Conservation (phyloP, 2,113 vertebrate genomes). For the Heloderma charlesbogerti region DNA sequence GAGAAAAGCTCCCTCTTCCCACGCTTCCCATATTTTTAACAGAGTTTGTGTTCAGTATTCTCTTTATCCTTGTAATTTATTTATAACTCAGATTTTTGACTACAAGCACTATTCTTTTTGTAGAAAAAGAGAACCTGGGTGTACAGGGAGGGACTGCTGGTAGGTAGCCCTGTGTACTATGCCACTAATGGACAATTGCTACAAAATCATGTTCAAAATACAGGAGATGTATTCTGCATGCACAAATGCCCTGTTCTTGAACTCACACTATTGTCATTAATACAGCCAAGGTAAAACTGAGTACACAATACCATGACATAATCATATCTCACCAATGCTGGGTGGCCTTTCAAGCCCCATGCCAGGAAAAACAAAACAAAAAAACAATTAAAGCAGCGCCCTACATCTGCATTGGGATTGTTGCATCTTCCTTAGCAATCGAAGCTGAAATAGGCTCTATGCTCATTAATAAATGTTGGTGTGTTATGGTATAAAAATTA, state of each 20-base stretch:
- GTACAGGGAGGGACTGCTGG: no score
- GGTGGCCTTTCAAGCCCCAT: slow-evolving; percentile 17
- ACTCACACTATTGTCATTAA: not conserved
- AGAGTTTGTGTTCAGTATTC: not conserved
- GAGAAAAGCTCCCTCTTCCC: not conserved
- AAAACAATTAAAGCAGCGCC: not conserved
- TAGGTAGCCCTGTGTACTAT: not conserved
- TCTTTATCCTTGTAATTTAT: not conserved
- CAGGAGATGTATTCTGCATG: not conserved
- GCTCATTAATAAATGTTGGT: not conserved
- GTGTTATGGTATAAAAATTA: slow-evolving; percentile 11
- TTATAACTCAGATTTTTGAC: not conserved
- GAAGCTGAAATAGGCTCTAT: not conserved
- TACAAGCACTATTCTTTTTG: not conserved
- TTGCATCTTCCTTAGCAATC: not conserved
- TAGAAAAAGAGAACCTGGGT: not conserved
- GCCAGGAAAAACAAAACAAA: not conserved
- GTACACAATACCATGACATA: not conserved
- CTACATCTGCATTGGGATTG: slow-evolving; percentile 37
- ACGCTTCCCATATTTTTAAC: not conserved
- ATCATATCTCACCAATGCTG: not conserved
- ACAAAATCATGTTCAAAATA: not conserved
- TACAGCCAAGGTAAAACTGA: not conserved
- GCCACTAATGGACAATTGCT: no score
- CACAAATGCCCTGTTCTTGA: not conserved